phyloP scores from a whole-genome alignment of 2,888 invertebrate species.

The Synergus itoensis region DNA sequence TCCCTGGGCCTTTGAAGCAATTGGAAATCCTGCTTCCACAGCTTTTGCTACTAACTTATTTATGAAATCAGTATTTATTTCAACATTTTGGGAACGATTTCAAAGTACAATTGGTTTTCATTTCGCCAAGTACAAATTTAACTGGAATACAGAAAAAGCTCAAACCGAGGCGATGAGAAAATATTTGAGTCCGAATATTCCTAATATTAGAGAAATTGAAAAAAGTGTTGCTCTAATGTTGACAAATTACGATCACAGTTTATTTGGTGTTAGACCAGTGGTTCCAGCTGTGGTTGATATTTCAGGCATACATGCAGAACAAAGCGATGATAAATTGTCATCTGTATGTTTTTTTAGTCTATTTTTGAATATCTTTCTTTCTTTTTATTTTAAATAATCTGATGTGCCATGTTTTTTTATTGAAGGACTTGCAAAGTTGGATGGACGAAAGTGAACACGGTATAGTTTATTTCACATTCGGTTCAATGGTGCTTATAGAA shows the following conservation, averaged over 20 bases:
- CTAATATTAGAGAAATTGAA: constrained; percentile 58
- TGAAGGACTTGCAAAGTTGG: constrained; percentile 67
- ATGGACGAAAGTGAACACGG: constrained; percentile 69
- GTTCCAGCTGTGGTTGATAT: constrained; percentile 79
- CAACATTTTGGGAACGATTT: constrained; percentile 52
- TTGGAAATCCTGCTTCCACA: constrained; percentile 59
- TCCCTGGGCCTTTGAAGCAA: constrained; percentile 54
- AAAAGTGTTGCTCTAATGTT: constrained; percentile 73
- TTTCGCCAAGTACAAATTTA: constrained; percentile 44
- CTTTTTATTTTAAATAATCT: neutral
- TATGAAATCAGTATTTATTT: neutral
- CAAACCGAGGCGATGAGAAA: constrained; percentile 59
- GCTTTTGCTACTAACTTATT: constrained; percentile 50
- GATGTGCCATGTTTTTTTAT: neutral
- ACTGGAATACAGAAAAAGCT: constrained; percentile 27
- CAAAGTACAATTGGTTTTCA: constrained; percentile 31
- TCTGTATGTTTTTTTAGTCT: constrained; percentile 50
- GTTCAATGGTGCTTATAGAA: constrained; percentile 70
- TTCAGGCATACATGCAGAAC: constrained; percentile 79
- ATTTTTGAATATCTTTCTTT: neutral
- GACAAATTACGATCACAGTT: constrained; percentile 80
- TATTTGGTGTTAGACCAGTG: constrained; percentile 79
- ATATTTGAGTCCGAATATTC: constrained; percentile 59
- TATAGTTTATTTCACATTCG: constrained; percentile 70
- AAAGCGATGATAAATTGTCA: constrained; percentile 55